Evolutionary conservation across 1,140 invertebrate species (phyloP).

Genomic region (Alviniconcha marisindica): DNA sequence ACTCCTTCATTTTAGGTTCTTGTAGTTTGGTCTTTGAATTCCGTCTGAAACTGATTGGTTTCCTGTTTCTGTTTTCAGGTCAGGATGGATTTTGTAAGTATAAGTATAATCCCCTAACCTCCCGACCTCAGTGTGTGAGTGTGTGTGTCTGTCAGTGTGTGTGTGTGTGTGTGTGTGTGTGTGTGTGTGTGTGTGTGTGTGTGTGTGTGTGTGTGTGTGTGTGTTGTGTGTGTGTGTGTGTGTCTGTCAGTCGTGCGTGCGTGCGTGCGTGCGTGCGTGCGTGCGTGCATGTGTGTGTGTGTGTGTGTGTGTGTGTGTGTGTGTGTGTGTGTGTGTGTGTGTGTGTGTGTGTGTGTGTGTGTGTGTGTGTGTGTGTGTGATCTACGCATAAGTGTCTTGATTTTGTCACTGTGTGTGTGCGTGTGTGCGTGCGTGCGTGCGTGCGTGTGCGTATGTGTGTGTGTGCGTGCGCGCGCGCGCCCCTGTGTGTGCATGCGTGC

Average conservation of each 20-base stretch:
- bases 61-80: too few relatives aligned
- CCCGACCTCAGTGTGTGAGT: too few relatives aligned
- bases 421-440: constrained; percentile 6
- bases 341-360: neutral
- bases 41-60: too few relatives aligned
- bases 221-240: neutral
- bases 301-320: too few relatives aligned
- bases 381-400: too few relatives aligned
- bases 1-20: too few relatives aligned
- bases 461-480: neutral
- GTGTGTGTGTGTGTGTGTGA: neutral
- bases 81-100: too few relatives aligned
- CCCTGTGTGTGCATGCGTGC: neutral
- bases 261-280: neutral
- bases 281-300: neutral
- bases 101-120: too few relatives aligned
- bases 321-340: neutral
- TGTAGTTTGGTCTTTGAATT: too few relatives aligned
- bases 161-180: neutral
- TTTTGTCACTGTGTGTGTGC: neutral
- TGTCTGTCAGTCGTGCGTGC: too few relatives aligned
- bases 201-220: neutral
- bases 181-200: too few relatives aligned
- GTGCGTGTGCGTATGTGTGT: constrained; percentile 6
- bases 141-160: neutral